Evolutionary conservation across 2,888 invertebrate genomes (phyloP).

Genomic region (Cenopis cana): DNA sequence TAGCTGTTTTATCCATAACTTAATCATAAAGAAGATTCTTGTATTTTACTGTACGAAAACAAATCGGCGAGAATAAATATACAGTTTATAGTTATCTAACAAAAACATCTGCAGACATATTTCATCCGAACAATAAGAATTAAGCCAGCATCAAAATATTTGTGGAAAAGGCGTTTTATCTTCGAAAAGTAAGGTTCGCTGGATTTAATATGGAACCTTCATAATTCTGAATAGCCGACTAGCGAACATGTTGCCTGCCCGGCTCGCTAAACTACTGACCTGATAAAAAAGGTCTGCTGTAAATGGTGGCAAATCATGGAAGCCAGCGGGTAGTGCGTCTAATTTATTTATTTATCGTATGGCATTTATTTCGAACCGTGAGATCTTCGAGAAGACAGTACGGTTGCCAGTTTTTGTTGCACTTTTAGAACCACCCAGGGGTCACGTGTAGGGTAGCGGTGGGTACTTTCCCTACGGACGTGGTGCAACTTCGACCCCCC

Average conservation of each 20-base stretch:
- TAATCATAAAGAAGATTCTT: too few species aligned
- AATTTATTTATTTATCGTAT: too few species aligned
- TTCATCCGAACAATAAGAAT: constrained; percentile 1
- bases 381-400: too few species aligned
- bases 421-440: too few species aligned
- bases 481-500: too few species aligned
- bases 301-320: constrained; percentile 18
- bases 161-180: constrained; percentile 38
- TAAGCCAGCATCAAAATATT: constrained; percentile 12
- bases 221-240: constrained; percentile 39
- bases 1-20: too few species aligned
- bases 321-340: constrained; percentile 3
- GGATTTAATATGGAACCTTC: constrained; percentile 44
- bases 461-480: too few species aligned
- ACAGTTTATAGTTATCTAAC: not conserved
- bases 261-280: constrained; percentile 67
- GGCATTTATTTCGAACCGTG: too few species aligned
- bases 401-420: too few species aligned
- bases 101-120: not conserved
- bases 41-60: too few species aligned
- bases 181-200: constrained; percentile 45
- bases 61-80: too few species aligned
- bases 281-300: constrained; percentile 66
- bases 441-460: too few species aligned
- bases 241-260: constrained; percentile 60